Base-by-base conservation (phyloP, 2,797 vertebrate species). In the Muraenolepis orangiensis region DNA sequence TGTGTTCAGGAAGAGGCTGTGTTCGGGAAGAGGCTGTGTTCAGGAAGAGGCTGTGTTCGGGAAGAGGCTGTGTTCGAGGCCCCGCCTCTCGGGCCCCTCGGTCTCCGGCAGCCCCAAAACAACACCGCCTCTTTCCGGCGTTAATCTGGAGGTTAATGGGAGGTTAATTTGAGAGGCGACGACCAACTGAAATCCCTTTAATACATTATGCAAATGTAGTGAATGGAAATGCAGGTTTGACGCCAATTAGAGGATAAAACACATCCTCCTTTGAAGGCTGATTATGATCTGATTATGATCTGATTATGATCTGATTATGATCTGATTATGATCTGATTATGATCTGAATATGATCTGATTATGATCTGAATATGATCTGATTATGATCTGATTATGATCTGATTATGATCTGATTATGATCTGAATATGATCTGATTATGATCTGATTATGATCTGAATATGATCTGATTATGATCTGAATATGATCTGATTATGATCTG, bases 101-200 rank as follows among this genome's bases (percentile, higher is more conserved):
- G 81, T 80, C 80, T 46, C 1, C 18, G 6, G 42, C 18, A 18
- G 14, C 14, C n/a, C 51, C 10, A n/a, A 57, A 57, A 57, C 6
- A 57, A 57, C 51, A 57, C n/a, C 51, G 80, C 84, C 81, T 80
- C 82, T 84, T 81, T 80, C 82, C 83, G 76, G 78, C 87, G 87
- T 90, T 93, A 92, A 91, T 91, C 82, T 79, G 91, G 87, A 91
- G 91, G 93, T 92, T 93, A 94, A 93, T 92, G 84, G 89, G 90
- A 93, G 93, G 93, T 94, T 93, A 92, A 93, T 90, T 89, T 86
- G 84, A 87, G 72, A 86, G 86, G 87, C 87, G 89, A 88, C 76
- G 57, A 85, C 78, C 87, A 86, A 88, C 83, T 86, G 76, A 84
- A 82, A 90, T 86, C 74, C 81, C n/a, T n/a, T 73, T 71, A 69